A percentile compares a stretch with the other conserved stretches of the same genome.
phyloP scores from a whole-genome alignment of 92 coral and sea anemone genomes.

The Desmophyllum pertusum region DNA sequence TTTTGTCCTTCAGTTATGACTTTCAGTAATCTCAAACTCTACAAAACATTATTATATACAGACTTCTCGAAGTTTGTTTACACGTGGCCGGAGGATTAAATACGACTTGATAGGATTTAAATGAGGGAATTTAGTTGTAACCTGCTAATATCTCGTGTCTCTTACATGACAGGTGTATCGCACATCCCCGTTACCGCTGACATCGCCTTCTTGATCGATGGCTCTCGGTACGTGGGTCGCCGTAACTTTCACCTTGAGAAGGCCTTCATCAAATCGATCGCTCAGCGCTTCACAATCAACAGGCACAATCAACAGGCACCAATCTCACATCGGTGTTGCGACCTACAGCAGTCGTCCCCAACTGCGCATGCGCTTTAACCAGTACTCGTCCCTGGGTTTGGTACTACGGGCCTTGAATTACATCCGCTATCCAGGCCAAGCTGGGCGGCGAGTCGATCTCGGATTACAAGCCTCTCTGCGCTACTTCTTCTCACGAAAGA shows the following conservation, averaged over 20 bases:
- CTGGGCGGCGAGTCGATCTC: conserved; percentile 42
- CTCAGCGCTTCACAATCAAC: conserved; percentile 42
- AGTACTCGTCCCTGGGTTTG: conserved; percentile 21
- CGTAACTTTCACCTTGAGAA: conserved; percentile 52
- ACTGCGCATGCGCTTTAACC: conserved; percentile 48
- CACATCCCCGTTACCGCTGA: conserved; percentile 47
- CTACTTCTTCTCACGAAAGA: conserved; percentile 31
- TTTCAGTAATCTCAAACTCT: too few relatives aligned
- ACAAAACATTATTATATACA: too few relatives aligned
- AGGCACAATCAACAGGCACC: conserved; percentile 24
- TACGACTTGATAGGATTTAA: too few relatives aligned
- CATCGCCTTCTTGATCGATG: conserved; percentile 51
- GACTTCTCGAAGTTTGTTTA: too few relatives aligned
- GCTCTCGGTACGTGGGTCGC: conserved; percentile 46
- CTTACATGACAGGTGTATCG: conserved; percentile 20
- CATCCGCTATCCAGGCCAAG: conserved; percentile 43
- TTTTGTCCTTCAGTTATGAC: too few relatives aligned
- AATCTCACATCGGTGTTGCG: conserved; percentile 49
- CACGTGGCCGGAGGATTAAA: too few relatives aligned
- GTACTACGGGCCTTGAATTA: conserved; percentile 21
- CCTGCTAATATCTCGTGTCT: not conserved
- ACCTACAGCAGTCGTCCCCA: conserved; percentile 43
- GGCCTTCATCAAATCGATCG: conserved; percentile 48
- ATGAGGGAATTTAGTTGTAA: too few relatives aligned
- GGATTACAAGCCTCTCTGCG: conserved; percentile 23